Evolutionary conservation across 2,888 invertebrate genomes (phyloP).

Genomic region (Acanthopleura granulata): DNA sequence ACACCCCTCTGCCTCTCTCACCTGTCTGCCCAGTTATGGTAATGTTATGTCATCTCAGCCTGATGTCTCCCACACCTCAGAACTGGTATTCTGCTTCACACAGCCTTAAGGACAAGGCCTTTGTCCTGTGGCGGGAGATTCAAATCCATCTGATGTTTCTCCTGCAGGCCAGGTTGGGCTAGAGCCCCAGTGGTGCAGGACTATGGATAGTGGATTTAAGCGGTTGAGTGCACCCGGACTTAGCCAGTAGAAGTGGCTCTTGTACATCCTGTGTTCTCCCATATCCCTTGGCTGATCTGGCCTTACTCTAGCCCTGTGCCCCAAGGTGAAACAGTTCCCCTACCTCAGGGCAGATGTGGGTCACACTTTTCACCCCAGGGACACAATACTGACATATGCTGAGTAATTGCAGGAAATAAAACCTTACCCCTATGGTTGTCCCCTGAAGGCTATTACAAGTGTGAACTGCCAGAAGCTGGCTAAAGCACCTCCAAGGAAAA

Average conservation of each 20-base stretch:
- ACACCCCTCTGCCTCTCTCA: slow-evolving; percentile 1
- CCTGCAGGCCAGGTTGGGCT: neutral
- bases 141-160: neutral
- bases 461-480: neutral
- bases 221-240: neutral
- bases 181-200: neutral
- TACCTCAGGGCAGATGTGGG: neutral
- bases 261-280: too few species aligned
- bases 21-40: neutral
- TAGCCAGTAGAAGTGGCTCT: neutral
- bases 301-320: neutral
- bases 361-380: neutral
- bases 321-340: neutral
- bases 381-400: slow-evolving; percentile 4
- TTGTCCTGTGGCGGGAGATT: slow-evolving; percentile 1
- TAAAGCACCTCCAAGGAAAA: too few species aligned
- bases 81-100: neutral
- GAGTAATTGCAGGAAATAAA: slow-evolving; percentile 5
- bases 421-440: neutral
- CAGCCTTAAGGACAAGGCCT: neutral
- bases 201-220: neutral
- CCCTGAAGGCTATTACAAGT: neutral
- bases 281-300: too few species aligned
- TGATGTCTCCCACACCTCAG: neutral
- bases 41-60: neutral